These are phyloP conservation scores for Peromyscus polionotus DNA, from an alignment of 2,113 vertebrate species.

Conservation along the genomic window DNA sequence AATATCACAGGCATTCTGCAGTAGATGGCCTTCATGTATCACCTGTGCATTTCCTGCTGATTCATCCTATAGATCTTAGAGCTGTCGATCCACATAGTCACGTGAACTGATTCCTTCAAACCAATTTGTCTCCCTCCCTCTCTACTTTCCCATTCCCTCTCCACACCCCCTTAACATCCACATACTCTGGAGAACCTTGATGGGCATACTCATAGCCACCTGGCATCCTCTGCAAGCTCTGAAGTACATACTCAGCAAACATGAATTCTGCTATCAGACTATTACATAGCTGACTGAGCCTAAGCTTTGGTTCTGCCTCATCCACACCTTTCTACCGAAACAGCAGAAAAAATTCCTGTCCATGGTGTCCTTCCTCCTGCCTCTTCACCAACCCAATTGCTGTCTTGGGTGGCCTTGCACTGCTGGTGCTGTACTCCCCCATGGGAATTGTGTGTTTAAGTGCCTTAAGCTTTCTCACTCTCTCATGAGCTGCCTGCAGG, in stretches of 20 bases:
- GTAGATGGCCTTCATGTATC: not conserved
- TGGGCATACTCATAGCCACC: not conserved
- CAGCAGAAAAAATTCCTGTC: not conserved
- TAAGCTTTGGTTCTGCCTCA: not conserved
- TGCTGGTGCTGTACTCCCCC: not conserved
- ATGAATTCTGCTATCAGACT: too few relatives aligned
- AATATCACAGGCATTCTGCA: too few relatives aligned
- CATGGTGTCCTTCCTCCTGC: too few relatives aligned
- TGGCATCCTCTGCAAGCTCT: not conserved
- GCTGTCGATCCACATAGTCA: not conserved
- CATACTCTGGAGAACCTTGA: not conserved
- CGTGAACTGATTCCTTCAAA: not conserved
- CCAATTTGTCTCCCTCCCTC: not conserved
- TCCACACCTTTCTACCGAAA: not conserved
- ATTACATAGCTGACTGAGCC: not conserved
- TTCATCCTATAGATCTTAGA: not conserved
- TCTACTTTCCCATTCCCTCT: too few relatives aligned
- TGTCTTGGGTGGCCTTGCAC: not conserved
- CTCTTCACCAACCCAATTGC: too few relatives aligned
- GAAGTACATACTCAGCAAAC: not conserved
- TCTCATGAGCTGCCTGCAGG: not conserved
- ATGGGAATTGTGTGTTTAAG: too few relatives aligned
- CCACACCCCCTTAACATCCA: too few relatives aligned
- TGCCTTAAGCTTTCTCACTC: not conserved
- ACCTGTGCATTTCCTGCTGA: not conserved